These are phyloP conservation scores for Nemapogon koenigi DNA, from an alignment of 2,888 invertebrate species.

Conservation along the genomic window DNA sequence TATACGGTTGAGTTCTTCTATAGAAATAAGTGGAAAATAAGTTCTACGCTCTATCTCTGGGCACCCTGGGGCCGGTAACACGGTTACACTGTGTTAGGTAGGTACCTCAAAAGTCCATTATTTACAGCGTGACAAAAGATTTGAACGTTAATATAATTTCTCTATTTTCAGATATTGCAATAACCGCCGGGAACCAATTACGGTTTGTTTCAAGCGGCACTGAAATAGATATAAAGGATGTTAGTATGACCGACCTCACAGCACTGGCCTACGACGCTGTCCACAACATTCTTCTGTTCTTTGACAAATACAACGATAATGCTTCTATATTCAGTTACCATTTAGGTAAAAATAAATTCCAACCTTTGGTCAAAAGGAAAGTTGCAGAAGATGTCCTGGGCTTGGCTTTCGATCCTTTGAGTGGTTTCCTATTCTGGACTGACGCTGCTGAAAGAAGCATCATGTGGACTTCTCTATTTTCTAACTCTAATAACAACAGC, in stretches of 20 bases:
- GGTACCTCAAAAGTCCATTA: too few species aligned
- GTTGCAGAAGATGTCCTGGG: constrained; percentile 71
- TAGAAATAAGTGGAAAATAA: too few species aligned
- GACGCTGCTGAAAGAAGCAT: constrained; percentile 73
- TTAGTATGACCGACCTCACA: constrained; percentile 66
- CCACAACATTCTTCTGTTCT: constrained; percentile 69
- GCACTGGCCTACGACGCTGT: constrained; percentile 75
- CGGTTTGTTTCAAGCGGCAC: constrained; percentile 63
- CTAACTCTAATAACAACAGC: constrained; percentile 34
- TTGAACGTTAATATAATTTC: too few species aligned
- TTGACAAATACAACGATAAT: constrained; percentile 68
- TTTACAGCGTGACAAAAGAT: too few species aligned
- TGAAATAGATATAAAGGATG: constrained; percentile 45
- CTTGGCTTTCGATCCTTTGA: constrained; percentile 76
- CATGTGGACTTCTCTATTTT: constrained; percentile 42
- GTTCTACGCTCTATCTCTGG: too few species aligned
- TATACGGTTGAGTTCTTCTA: too few species aligned
- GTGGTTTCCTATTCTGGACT: constrained; percentile 82
- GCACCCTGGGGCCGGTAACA: too few species aligned
- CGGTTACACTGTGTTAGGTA: too few species aligned
- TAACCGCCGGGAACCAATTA: constrained; percentile 72
- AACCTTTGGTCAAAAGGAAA: constrained; percentile 47
- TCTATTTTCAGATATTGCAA: constrained; percentile 81
- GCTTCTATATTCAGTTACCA: constrained; percentile 72
- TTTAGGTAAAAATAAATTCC: constrained; percentile 39